Base-by-base conservation (phyloP, 2,888 invertebrate species). In the Aethes cnicana region DNA sequence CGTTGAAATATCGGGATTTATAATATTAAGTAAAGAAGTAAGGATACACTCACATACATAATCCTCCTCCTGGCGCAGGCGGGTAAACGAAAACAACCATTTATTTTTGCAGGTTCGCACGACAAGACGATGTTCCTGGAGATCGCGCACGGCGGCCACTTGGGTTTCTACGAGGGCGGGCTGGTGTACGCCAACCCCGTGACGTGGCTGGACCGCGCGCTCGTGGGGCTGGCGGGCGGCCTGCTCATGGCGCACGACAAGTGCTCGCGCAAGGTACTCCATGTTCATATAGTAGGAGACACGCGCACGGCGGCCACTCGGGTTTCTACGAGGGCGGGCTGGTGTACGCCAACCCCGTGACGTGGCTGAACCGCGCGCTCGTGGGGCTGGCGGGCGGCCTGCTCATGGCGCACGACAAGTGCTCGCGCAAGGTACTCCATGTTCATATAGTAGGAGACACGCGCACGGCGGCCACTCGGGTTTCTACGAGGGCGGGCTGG, bases 391-490 rank as follows among this genome's bases (percentile, higher is more conserved):
- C 95, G 1, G 95, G 95, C 7, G 94, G 95, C 1, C 75, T 96
- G 20, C 92, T 94, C 9, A 90, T 94, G 75, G 86, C 91, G 0
- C 91, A 92, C 67, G 76, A 84, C 69, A 90, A 90, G 57, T 81
- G 84, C 56, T 68, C 81, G 3, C 71, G 73, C n/a, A 79, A 83
- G 58, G 59, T 47, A 8, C 4, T 50, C 9, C n/a, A n/a, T n/a
- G n/a, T n/a, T n/a, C n/a, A n/a, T n/a, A n/a, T n/a, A n/a, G n/a
- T n/a, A n/a, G n/a, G n/a, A n/a, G n/a, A n/a, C n/a, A n/a, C 16
- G 94, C 96, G 6, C 97, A 98, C 77, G 98, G 98, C 7, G 98
- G 98, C 2, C 98, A 98, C 83, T 91, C 98, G 59, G 98, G 98
- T 12, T 98, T 97, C 84, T 97, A 97, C 77, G 98, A 98, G 84